phyloP scores from a whole-genome alignment of 2,113 vertebrate species.

The Galbula dea region DNA sequence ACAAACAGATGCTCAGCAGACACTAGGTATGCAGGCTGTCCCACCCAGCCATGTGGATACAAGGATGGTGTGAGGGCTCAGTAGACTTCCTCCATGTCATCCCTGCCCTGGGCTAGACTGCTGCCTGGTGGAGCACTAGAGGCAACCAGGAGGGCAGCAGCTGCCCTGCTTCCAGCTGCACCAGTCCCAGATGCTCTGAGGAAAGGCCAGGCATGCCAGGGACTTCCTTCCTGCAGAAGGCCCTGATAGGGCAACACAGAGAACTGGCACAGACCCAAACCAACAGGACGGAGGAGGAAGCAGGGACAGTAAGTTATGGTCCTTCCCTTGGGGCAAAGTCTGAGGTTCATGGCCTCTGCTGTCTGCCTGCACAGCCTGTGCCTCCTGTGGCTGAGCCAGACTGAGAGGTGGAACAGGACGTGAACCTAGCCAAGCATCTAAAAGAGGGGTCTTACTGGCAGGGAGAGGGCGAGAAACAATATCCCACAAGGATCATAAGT shows the following conservation, averaged over 20 bases:
- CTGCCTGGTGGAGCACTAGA: neutral
- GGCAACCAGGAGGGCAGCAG: neutral
- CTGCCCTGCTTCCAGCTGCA: neutral
- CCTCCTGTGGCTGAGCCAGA: neutral
- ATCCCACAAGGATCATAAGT: neutral
- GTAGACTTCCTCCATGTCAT: neutral
- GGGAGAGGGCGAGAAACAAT: neutral
- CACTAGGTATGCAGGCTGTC: neutral
- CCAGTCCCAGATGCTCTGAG: neutral
- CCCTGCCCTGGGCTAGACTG: neutral
- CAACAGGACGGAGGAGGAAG: neutral
- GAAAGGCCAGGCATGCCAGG: neutral
- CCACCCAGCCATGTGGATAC: neutral
- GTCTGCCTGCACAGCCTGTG: neutral
- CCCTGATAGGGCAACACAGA: neutral
- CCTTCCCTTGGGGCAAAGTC: neutral
- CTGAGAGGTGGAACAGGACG: neutral
- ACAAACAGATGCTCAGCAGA: neutral
- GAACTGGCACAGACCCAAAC: neutral
- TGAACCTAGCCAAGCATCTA: neutral
- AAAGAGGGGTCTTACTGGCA: neutral
- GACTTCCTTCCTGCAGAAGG: neutral
- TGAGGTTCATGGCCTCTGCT: neutral
- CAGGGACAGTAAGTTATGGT: neutral
- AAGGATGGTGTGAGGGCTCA: neutral